Base-by-base conservation (phyloP, 2,113 vertebrate species). In the Carassius auratus region DNA sequence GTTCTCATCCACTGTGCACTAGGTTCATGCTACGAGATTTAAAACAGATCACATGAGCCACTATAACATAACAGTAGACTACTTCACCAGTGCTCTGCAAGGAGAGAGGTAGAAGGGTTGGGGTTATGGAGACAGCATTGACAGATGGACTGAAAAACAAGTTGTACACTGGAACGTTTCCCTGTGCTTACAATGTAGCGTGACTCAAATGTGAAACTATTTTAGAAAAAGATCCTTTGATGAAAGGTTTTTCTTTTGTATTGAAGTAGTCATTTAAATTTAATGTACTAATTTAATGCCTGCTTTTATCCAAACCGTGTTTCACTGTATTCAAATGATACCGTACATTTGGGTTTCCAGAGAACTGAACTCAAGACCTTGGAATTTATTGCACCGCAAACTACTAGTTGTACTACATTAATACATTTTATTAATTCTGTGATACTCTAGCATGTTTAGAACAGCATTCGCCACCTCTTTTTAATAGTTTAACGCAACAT, bases 11-110 rank as follows among this genome's bases (percentile, higher is more conserved):
- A 66, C 76, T 81, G 86, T 81, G 81, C 69, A 36, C 75, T n/a
- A 33, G 75, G 45, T 73, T 73, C 19, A 84, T 59, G 50, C 86
- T 86, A 81, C 10, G 15, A 26, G 62, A 85, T 85, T 81, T 75
- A 81, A 62, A 76, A 33, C 69, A 55, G 57, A 57, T 85, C 83
- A 66, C 75, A 83, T 85, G 75, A 81, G 62, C 80, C 79, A 50
- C 87, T 69, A 85, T 88, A 89, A 90, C 89, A 90, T 91, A 91
- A 90, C 78, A 87, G 89, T 89, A 89, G 88, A 89, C 75, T 87
- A 85, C 86, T 81, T 90, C 86, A 89, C 86, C 83, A 33, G 9
- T 81, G 66, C 17, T 38, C 66, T 86, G 75, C 76, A 81, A 57
- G 61, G 38, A 87, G 26, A 84, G 30, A 66, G 15, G 59, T 23